These are phyloP conservation scores for Lampris megalopsis DNA, from an alignment of 2,113 vertebrate species.

Conservation along the genomic window DNA sequence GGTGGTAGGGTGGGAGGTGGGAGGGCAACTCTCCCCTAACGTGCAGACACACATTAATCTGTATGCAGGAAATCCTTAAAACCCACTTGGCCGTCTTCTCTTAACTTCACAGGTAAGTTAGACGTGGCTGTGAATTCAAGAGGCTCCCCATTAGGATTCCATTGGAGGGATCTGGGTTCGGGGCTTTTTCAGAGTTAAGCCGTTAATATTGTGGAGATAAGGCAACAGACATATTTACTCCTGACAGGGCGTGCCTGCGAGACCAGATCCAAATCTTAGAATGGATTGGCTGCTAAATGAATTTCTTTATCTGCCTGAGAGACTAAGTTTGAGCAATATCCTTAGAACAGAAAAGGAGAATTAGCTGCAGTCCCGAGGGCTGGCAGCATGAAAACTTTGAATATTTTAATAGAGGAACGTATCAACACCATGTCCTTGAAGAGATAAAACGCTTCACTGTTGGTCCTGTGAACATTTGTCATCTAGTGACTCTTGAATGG, in stretches of 20 bases:
- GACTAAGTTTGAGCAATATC: slow-evolving; percentile 65
- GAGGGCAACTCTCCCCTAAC: neutral
- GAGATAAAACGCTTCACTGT: neutral
- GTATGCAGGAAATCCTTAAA: slow-evolving; percentile 34
- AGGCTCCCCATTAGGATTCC: slow-evolving; percentile 54
- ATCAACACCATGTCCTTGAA: slow-evolving; percentile 52
- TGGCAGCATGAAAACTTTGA: slow-evolving; percentile 26
- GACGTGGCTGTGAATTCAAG: slow-evolving; percentile 38
- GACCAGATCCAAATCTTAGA: slow-evolving; percentile 70
- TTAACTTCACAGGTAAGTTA: slow-evolving; percentile 41
- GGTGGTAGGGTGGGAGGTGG: neutral
- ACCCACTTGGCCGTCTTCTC: slow-evolving; percentile 19
- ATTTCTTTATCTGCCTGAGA: slow-evolving; percentile 71
- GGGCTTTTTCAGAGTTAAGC: slow-evolving; percentile 48
- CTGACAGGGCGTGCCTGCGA: slow-evolving; percentile 51
- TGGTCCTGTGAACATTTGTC: slow-evolving; percentile 19
- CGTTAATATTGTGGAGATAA: slow-evolving; percentile 68
- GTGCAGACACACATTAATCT: slow-evolving; percentile 29
- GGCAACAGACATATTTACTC: slow-evolving; percentile 69
- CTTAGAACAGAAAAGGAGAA: slow-evolving; percentile 66
- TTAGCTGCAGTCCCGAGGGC: slow-evolving; percentile 41
- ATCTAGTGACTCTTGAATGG: neutral
- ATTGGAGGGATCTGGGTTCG: slow-evolving; percentile 34
- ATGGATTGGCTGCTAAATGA: slow-evolving; percentile 72
- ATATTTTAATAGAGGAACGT: slow-evolving; percentile 49